These are phyloP conservation scores for Pseudochaenichthys georgianus DNA, from an alignment of 2,797 vertebrate species.

Conservation along the genomic window DNA sequence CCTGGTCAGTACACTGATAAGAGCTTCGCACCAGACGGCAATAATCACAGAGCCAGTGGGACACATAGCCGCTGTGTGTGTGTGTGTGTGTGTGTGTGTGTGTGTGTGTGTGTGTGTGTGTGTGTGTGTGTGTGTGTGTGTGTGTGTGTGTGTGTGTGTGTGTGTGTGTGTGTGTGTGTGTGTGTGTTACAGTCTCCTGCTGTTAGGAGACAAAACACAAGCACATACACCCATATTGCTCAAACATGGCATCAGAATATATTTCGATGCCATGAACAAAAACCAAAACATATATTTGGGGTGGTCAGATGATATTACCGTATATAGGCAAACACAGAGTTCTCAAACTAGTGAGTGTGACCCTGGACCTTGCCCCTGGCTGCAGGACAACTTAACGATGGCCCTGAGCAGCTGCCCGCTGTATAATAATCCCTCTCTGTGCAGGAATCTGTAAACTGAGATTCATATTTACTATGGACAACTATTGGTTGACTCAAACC, in stretches of 20 bases:
- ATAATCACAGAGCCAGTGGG: conserved; percentile 72
- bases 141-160: conserved; percentile 37
- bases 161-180: conserved; percentile 11
- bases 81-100: too few relatives aligned
- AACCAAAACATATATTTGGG: not conserved
- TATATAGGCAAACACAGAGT: conserved; percentile 10
- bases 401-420: too few relatives aligned
- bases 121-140: conserved; percentile 32
- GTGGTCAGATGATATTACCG: not conserved
- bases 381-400: too few relatives aligned
- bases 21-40: conserved; percentile 66
- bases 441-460: too few relatives aligned
- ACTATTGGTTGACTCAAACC: not conserved
- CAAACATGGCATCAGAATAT: conserved; percentile 13
- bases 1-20: conserved; percentile 58
- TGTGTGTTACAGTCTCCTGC: conserved; percentile 64
- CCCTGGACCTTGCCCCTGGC: too few relatives aligned
- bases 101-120: too few relatives aligned
- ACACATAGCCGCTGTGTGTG: conserved; percentile 45
- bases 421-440: too few relatives aligned
- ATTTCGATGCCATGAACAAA: not conserved
- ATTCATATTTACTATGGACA: not conserved
- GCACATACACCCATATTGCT: conserved; percentile 17
- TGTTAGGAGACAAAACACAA: conserved; percentile 41
- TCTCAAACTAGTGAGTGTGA: too few relatives aligned